phyloP scores from a whole-genome alignment of 2,797 vertebrate genomes.

The Eptatretus atami region DNA sequence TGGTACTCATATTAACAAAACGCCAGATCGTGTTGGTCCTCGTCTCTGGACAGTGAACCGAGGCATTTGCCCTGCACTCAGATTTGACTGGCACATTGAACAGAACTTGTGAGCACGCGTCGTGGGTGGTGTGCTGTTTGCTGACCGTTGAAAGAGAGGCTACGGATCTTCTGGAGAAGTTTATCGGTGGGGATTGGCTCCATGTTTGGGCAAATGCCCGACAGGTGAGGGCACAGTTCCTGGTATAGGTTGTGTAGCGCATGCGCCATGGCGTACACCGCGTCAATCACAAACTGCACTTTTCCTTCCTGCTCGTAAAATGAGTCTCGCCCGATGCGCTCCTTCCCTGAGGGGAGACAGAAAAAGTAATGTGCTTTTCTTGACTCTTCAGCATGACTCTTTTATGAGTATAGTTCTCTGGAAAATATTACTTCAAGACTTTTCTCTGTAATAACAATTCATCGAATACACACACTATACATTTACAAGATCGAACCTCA shows the following conservation, averaged over 20 bases:
- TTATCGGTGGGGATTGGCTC: slow-evolving; percentile 52
- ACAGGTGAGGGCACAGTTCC: slow-evolving; percentile 27
- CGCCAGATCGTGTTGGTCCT: no score
- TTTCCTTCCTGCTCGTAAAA: slow-evolving; percentile 53
- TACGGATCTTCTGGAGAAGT: slow-evolving; percentile 67
- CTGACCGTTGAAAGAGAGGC: slow-evolving; percentile 62
- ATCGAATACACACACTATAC: no score
- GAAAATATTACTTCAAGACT: no score
- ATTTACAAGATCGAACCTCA: no score
- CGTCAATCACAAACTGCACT: slow-evolving; percentile 66
- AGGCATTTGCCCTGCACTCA: no score
- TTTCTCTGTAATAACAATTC: no score
- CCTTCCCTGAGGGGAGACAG: slow-evolving; percentile 25
- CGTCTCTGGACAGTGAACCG: no score
- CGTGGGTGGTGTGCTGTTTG: slow-evolving; percentile 13
- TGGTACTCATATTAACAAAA: no score
- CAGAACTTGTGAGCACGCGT: slow-evolving; percentile 21
- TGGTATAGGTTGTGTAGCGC: slow-evolving; percentile 46
- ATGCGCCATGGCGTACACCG: slow-evolving; percentile 44
- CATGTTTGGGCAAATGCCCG: slow-evolving; percentile 55
- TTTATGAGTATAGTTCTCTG: no score
- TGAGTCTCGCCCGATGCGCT: slow-evolving; percentile 36
- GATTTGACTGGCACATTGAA: no score
- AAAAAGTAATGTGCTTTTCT: not conserved
- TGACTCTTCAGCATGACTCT: no score